Percentiles rank a stretch among this genome's conserved stretches.
These are phyloP conservation scores for Monochamus alternatus DNA, from an alignment of 2,888 invertebrate genomes.

Conservation along the genomic window DNA sequence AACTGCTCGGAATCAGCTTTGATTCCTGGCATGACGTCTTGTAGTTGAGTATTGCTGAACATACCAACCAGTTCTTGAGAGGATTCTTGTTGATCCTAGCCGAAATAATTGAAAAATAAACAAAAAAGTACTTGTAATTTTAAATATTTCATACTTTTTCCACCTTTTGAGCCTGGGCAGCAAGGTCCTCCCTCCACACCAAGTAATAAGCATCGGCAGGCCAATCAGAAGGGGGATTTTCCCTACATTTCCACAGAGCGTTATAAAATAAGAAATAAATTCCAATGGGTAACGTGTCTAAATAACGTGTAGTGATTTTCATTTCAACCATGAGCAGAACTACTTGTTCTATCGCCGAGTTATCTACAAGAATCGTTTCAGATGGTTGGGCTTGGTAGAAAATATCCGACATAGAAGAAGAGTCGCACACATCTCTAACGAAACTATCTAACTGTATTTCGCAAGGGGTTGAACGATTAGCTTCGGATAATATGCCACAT, in stretches of 20 bases:
- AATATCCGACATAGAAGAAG: not conserved
- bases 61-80: conserved; percentile 50
- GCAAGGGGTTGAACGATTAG: conserved; percentile 36
- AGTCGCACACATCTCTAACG: conserved; percentile 49
- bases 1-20: conserved; percentile 54
- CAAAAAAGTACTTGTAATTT: not conserved
- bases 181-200: conserved; percentile 82
- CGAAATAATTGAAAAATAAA: not conserved
- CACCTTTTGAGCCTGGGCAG: conserved; percentile 72
- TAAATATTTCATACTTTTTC: conserved; percentile 57
- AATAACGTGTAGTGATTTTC: conserved; percentile 76
- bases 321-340: conserved; percentile 75
- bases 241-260: conserved; percentile 80
- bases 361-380: conserved; percentile 47
- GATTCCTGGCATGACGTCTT: conserved; percentile 49
- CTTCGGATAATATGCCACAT: conserved; percentile 58
- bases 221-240: conserved; percentile 83
- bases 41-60: conserved; percentile 50
- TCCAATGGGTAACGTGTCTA: conserved; percentile 83
- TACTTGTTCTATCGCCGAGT: conserved; percentile 68
- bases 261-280: conserved; percentile 80
- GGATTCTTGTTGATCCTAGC: conserved; percentile 44
- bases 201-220: conserved; percentile 80
- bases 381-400: conserved; percentile 14
- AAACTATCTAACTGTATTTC: conserved; percentile 57